phyloP scores from a whole-genome alignment of 2,797 vertebrate genomes.

The Arrhamphus sclerolepis region DNA sequence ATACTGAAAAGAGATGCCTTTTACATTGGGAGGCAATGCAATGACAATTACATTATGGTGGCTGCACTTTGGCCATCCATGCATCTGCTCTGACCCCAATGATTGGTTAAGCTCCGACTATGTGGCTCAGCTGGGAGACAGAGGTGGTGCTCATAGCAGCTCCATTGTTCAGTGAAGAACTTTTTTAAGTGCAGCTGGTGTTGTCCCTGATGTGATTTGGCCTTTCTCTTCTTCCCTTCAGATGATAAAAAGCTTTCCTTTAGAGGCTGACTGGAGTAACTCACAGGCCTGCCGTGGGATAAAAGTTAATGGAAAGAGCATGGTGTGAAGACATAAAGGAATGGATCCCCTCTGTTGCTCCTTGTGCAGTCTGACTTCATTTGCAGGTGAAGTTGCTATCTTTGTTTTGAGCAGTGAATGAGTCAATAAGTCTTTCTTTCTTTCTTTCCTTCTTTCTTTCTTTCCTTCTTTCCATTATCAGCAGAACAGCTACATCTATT shows the following conservation, averaged over 20 bases:
- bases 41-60: slow-evolving; percentile 84
- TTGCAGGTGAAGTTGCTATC: not conserved
- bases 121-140: slow-evolving; percentile 76
- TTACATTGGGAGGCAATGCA: slow-evolving; percentile 82
- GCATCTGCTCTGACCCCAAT: slow-evolving; percentile 74
- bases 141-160: slow-evolving; percentile 72
- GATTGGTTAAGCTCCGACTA: slow-evolving; percentile 73
- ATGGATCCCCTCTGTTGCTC: not conserved
- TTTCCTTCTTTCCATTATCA: too few species aligned
- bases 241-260: slow-evolving; percentile 73
- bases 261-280: slow-evolving; percentile 40
- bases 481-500: too few species aligned
- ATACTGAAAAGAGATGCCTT: slow-evolving; percentile 77
- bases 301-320: slow-evolving; percentile 42
- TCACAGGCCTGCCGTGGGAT: slow-evolving; percentile 49
- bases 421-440: too few species aligned
- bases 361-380: slow-evolving; percentile 22
- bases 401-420: slow-evolving; percentile 10
- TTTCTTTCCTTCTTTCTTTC: too few species aligned
- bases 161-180: slow-evolving; percentile 75
- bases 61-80: slow-evolving; percentile 79
- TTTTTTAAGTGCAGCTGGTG: slow-evolving; percentile 79
- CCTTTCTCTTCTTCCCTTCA: slow-evolving; percentile 69
- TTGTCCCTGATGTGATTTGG: slow-evolving; percentile 79
- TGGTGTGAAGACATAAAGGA: slow-evolving; percentile 11